Percentiles rank a stretch among this genome's conserved stretches.
Conservation (phyloP, 2,888 invertebrate genomes). For the Drosophila ustulata region DNA sequence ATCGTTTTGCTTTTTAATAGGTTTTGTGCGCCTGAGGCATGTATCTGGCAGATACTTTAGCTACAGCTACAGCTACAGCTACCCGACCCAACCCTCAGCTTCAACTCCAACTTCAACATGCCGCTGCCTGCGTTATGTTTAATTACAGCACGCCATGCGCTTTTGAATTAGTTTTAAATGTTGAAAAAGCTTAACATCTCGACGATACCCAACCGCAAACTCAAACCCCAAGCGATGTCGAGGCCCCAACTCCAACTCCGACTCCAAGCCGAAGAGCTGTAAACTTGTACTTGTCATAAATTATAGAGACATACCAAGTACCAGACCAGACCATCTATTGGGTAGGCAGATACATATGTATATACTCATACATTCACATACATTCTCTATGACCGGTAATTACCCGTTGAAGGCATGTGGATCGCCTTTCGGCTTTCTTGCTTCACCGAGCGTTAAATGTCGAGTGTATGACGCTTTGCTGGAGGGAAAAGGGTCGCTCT, state of each 20-base stretch:
- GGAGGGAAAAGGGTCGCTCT: slow-evolving; percentile 28
- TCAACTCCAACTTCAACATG: neutral
- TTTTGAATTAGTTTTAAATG: slow-evolving; percentile 73
- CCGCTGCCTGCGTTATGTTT: slow-evolving; percentile 58
- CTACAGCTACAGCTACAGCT: slow-evolving; percentile 9
- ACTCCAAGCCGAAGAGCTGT: slow-evolving; percentile 41
- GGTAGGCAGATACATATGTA: slow-evolving; percentile 22
- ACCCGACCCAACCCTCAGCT: slow-evolving; percentile 3
- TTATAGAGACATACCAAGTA: slow-evolving; percentile 54
- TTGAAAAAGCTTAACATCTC: slow-evolving; percentile 46
- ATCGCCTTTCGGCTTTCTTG: slow-evolving; percentile 51
- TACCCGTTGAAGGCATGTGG: slow-evolving; percentile 51
- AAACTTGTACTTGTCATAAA: slow-evolving; percentile 75
- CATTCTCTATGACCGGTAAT: slow-evolving; percentile 44
- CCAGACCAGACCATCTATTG: slow-evolving; percentile 40
- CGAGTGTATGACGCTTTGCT: slow-evolving; percentile 28
- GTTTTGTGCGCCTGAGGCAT: slow-evolving; percentile 64
- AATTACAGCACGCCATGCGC: slow-evolving; percentile 71
- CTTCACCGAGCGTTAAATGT: slow-evolving; percentile 54
- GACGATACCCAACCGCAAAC: neutral
- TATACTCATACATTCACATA: neutral
- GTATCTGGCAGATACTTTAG: slow-evolving; percentile 69
- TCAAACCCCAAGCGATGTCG: slow-evolving; percentile 11
- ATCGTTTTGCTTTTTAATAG: slow-evolving; percentile 73
- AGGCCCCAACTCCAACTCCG: neutral